Evolutionary conservation across 2,113 vertebrate genomes (phyloP).

Genomic region (Alaudala cheleensis): DNA sequence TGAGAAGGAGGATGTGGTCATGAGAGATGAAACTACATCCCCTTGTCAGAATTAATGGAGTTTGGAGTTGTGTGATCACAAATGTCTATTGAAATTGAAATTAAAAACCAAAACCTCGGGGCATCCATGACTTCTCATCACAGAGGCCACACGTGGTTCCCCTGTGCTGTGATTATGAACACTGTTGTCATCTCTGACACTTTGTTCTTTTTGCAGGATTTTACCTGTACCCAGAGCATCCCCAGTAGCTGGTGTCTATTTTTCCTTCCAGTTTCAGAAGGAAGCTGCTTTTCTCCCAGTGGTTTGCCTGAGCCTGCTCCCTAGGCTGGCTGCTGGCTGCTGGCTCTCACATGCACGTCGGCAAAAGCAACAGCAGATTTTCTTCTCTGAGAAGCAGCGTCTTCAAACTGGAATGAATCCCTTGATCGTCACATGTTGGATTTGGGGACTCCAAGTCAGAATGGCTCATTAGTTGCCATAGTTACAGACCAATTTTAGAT

Average conservation of each 20-base stretch:
- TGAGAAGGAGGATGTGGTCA: neutral
- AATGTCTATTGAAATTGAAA: neutral
- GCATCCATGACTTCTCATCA: neutral
- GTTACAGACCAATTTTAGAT: slow-evolving; percentile 60
- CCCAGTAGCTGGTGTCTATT: neutral
- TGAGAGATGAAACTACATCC: neutral
- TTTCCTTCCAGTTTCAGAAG: neutral
- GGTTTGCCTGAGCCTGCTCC: neutral
- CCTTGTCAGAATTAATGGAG: neutral
- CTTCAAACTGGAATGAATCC: slow-evolving; percentile 32
- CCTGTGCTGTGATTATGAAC: neutral
- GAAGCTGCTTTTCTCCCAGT: neutral
- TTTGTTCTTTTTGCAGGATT: neutral
- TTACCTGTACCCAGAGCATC: neutral
- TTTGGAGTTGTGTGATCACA: neutral
- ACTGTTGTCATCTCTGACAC: neutral
- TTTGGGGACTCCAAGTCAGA: slow-evolving; percentile 43
- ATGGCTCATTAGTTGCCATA: slow-evolving; percentile 52
- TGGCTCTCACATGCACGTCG: neutral
- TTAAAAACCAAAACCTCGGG: neutral
- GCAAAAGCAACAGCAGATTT: neutral
- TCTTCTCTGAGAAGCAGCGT: slow-evolving; percentile 21
- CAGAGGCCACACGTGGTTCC: accelerated
- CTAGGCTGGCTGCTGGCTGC: neutral
- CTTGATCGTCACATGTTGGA: slow-evolving; percentile 17